Base-by-base conservation (phyloP, 2,888 invertebrate species). In the Ophion ellenae region DNA sequence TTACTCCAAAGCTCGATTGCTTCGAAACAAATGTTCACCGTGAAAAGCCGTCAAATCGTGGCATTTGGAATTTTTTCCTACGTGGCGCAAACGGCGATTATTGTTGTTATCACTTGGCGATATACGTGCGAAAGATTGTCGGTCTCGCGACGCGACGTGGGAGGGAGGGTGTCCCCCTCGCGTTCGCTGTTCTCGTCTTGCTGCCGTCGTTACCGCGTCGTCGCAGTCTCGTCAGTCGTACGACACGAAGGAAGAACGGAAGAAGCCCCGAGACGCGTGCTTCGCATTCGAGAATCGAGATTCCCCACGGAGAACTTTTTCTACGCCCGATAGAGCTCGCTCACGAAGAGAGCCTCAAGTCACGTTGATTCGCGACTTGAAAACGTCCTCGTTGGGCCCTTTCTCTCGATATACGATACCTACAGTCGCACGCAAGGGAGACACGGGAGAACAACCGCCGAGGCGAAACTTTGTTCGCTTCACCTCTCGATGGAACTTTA, bases 201-300 rank as follows among this genome's bases (percentile, higher is more conserved):
- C 77, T 66, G 63, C 63, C 83, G 66, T 40, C 66, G 73, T 57
- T 57, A 47, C 14, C 10, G 7, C 53, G 53, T 71, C 32, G 53
- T 36, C 71, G 17, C 57, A 9, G 10, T 17, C 24, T 69, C 36
- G 85, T 82, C 36, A 47, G 76, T 74, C 75, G 79, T 77, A 45
- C 40, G 24, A 69, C 64, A 73, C 80, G 86, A 88, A 89, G 90
- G 90, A 89, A 89, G 90, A 93, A 90, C 92, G 93, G 93, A 93
- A 93, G 93, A 90, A 90, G 90, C 89, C 86, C 63, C 24, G 73
- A 84, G 89, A 89, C 81, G 89, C 92, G 92, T 92, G 92, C 89
- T 88, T 90, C 88, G 93, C 92, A 93, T 93, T 90, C 89, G 87
- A 90, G 75, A 88, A 70, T 63, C 78, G 83, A 83, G 79, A 80